Evolutionary conservation across 1,140 invertebrate genomes (phyloP), one percentile per base, ranked within the genome.

Genomic region (Drosophila suzukii): DNA sequence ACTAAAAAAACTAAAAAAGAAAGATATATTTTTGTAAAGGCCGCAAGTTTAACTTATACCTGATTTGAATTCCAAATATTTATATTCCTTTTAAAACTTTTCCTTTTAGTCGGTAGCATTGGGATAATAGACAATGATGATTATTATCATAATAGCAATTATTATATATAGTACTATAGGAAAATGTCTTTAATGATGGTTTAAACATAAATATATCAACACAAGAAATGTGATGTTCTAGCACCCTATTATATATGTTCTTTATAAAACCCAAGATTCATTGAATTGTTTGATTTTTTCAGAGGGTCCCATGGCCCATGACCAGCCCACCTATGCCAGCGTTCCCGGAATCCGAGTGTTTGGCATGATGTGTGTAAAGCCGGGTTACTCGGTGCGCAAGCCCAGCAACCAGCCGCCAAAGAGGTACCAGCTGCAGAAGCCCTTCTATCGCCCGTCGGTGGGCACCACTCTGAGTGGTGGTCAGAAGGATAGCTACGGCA

Each of bases 291-390:
- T 17, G 0, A 3, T 1, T 6, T 67, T 54, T 11, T 7, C 93
- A 97, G 97, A 98, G 93, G 97, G 97, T 24, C 97, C 97, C 58
- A 97, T 98, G 95, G 97, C 96, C 13, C 97, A 98, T 92, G 97
- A 98, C 92, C 97, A 98, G 90, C 97, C 97, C 5, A 97, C 97
- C 0, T 98, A 98, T 90, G 97, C 97, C 1, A 97, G 97, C 72
- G 97, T 98, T 12, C 97, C 97, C 2, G 97, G 97, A 1, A 98
- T 98, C 65, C 94, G 97, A 68, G 97, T 98, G 5, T 98, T 97
- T 81, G 97, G 97, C 51, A 98, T 98, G 97, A 97, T 98, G 95
- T 98, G 97, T 92, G 96, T 96, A 0, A 92, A 91, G 47, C 92
- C 81, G 17, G 83, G 89, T 11, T 92, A 91, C 55, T 92, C 90